phyloP scores from a whole-genome alignment of 2,797 vertebrate species.

The Peromyscus aztecus region DNA sequence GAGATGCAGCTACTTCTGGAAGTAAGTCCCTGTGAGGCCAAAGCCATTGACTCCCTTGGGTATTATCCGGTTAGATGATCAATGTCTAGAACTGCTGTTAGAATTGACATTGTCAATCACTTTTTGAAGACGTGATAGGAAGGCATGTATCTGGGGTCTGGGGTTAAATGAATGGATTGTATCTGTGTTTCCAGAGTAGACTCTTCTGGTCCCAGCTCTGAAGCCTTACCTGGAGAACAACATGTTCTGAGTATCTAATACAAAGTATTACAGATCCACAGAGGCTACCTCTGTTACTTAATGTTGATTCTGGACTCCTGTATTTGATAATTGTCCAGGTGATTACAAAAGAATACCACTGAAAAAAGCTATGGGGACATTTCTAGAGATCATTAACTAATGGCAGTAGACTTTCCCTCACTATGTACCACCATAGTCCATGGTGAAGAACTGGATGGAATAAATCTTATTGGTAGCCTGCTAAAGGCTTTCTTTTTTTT shows the following conservation, averaged over 20 bases:
- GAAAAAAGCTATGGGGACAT: not conserved
- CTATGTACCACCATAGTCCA: accelerated
- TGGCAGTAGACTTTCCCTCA: not conserved
- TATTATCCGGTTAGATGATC: no score
- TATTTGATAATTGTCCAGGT: not conserved
- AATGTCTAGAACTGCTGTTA: no score
- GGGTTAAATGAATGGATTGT: not conserved
- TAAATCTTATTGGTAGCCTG: no score
- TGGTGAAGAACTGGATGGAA: accelerated
- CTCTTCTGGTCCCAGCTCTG: not conserved
- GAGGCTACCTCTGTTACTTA: not conserved
- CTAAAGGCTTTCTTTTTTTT: not conserved
- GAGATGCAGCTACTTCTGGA: no score
- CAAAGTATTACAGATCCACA: not conserved
- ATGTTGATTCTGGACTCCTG: not conserved
- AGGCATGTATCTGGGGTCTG: no score
- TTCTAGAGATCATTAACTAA: not conserved
- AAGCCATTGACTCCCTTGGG: no score
- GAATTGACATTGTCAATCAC: no score
- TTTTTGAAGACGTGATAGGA: not conserved
- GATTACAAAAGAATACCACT: not conserved
- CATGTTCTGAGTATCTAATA: not conserved
- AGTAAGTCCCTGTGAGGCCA: no score
- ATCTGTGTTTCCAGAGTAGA: no score
- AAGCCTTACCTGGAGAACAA: not conserved